Evolutionary conservation across 2,888 invertebrate genomes (phyloP).

Genomic region (Flabesymbios commensalis): DNA sequence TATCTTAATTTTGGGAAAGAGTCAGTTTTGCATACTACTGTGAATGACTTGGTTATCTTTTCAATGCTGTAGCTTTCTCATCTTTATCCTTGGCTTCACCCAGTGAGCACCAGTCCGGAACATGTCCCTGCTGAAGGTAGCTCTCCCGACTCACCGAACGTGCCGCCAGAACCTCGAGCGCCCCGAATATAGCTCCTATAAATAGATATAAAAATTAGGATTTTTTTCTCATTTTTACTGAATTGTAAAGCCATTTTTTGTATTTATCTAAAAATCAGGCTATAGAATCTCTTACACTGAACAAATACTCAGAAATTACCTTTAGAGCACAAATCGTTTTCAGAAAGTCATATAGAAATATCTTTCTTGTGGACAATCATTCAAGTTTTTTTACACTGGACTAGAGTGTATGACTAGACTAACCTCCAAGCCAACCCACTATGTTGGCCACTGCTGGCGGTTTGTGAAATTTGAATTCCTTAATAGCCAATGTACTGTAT

Average conservation of each 20-base stretch:
- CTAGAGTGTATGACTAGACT: not conserved
- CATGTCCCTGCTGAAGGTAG: slow-evolving; percentile 65
- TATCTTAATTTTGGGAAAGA: no score
- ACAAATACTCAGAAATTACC: not conserved
- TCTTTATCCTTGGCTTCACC: slow-evolving; percentile 17
- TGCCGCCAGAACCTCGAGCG: slow-evolving; percentile 73
- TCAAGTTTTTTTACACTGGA: no score
- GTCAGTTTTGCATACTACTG: no score
- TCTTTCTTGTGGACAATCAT: no score
- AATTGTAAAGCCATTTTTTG: not conserved
- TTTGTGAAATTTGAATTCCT: slow-evolving; percentile 78
- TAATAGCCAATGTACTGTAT: slow-evolving; percentile 67
- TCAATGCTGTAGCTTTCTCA: no score
- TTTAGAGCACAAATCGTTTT: no score
- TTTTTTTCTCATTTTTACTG: not conserved
- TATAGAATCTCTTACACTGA: not conserved
- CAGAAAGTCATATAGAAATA: no score
- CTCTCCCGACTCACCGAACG: slow-evolving; percentile 76
- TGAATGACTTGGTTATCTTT: no score
- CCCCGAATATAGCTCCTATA: slow-evolving; percentile 75
- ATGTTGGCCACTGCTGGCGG: slow-evolving; percentile 81
- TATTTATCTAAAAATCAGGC: not conserved
- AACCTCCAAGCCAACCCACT: slow-evolving; percentile 84
- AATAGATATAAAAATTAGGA: not conserved
- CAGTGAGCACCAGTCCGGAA: slow-evolving; percentile 78